A percentile compares a stretch with the other conserved stretches of the same genome.
phyloP scores from a whole-genome alignment of 2,797 vertebrate species.

The Urocyon cinereoargenteus region DNA sequence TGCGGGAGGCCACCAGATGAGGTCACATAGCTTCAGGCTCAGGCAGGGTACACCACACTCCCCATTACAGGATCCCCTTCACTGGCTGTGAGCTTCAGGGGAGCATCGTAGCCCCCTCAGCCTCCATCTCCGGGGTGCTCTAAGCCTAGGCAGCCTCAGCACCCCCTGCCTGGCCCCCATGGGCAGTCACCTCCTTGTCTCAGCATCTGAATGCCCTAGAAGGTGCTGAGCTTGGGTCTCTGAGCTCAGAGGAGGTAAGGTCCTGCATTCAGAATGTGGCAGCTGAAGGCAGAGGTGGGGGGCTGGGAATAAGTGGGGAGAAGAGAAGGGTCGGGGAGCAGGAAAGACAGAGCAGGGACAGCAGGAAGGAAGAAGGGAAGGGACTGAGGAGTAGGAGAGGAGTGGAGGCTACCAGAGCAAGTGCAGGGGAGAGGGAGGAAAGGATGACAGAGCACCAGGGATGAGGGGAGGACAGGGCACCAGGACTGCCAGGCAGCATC shows the following conservation, averaged over 20 bases:
- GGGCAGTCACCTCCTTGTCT: constrained; percentile 37
- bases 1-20: background rate
- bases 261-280: background rate
- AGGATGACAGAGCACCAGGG: background rate
- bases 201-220: background rate
- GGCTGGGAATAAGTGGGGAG: too few relatives aligned
- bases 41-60: background rate
- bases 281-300: background rate
- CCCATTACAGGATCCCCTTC: background rate
- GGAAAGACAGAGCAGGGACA: background rate
- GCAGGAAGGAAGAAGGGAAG: background rate
- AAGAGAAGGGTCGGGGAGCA: background rate
- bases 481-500: constrained; percentile 41
- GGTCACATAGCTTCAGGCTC: background rate
- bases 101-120: background rate
- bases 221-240: background rate
- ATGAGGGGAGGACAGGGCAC: background rate
- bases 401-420: background rate
- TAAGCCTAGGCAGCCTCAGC: background rate
- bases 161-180: constrained; percentile 15
- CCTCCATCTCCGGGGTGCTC: background rate
- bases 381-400: background rate
- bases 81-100: background rate
- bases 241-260: background rate
- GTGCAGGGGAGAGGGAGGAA: background rate